Evolutionary conservation across 2,888 invertebrate genomes (phyloP).

Genomic region (Boloria selene): DNA sequence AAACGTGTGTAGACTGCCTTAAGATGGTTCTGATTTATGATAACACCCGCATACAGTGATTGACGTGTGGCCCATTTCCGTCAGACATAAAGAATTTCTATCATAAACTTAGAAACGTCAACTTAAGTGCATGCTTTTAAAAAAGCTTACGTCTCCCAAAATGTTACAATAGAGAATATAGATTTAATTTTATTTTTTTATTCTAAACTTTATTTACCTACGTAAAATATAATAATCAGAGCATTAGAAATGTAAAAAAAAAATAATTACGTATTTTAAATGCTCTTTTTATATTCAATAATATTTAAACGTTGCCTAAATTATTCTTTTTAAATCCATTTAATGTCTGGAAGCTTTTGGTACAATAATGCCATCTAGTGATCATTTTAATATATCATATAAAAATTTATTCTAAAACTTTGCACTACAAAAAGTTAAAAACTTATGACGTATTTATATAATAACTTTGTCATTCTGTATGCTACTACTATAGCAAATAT

Average conservation of each 20-base stretch:
- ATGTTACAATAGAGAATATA: background rate
- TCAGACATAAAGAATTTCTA: constrained; percentile 36
- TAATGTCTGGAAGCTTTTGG: background rate
- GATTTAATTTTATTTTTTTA: background rate
- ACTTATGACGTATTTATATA: background rate
- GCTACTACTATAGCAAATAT: too few relatives aligned
- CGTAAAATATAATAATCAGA: too few relatives aligned
- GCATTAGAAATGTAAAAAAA: too few relatives aligned
- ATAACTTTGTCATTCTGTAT: too few relatives aligned
- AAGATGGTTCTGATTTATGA: constrained; percentile 29
- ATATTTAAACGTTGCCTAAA: background rate
- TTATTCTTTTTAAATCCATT: background rate
- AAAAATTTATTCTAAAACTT: background rate
- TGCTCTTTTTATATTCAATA: too few relatives aligned
- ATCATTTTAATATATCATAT: background rate
- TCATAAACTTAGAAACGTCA: constrained; percentile 30
- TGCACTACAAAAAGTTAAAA: background rate
- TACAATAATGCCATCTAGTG: constrained; percentile 11
- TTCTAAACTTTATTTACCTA: background rate
- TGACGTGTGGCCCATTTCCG: constrained; percentile 38
- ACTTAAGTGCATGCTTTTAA: constrained; percentile 13
- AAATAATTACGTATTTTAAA: too few relatives aligned
- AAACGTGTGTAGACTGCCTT: constrained; percentile 8
- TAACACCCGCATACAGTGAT: constrained; percentile 34
- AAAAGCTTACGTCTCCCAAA: background rate